Conservation (phyloP, 2,797 vertebrate genomes). For the Synaphobranchus kaupii region DNA sequence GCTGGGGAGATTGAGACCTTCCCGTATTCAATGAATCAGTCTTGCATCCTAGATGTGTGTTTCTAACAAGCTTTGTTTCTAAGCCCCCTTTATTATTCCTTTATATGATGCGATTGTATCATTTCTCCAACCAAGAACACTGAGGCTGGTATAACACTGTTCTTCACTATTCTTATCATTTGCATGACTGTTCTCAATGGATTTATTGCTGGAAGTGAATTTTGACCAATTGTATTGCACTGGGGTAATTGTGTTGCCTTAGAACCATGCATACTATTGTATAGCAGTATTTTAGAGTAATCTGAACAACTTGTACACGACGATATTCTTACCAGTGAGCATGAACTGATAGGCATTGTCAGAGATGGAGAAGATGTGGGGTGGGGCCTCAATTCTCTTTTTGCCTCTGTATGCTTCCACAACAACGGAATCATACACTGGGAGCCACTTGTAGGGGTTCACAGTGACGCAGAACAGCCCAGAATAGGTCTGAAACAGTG, state of each 20-base stretch:
- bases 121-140: slow-evolving; percentile 40
- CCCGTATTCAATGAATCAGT: no score
- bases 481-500: slow-evolving; percentile 53
- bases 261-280: background rate
- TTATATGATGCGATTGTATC: no score
- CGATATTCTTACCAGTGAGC: slow-evolving; percentile 62
- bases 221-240: background rate
- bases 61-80: no score
- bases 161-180: no score
- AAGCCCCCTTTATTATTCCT: no score
- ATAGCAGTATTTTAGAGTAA: background rate
- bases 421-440: slow-evolving; percentile 61
- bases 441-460: no score
- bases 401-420: slow-evolving; percentile 74
- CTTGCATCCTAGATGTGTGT: no score
- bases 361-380: slow-evolving; percentile 81
- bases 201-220: no score
- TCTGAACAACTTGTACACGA: background rate
- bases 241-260: background rate
- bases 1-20: no score
- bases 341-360: slow-evolving; percentile 78
- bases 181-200: no score
- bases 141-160: slow-evolving; percentile 57
- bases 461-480: no score
- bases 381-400: slow-evolving; percentile 75